These are phyloP conservation scores for Rhinogobio ventralis DNA, from an alignment of 2,797 vertebrate genomes.

Conservation along the genomic window DNA sequence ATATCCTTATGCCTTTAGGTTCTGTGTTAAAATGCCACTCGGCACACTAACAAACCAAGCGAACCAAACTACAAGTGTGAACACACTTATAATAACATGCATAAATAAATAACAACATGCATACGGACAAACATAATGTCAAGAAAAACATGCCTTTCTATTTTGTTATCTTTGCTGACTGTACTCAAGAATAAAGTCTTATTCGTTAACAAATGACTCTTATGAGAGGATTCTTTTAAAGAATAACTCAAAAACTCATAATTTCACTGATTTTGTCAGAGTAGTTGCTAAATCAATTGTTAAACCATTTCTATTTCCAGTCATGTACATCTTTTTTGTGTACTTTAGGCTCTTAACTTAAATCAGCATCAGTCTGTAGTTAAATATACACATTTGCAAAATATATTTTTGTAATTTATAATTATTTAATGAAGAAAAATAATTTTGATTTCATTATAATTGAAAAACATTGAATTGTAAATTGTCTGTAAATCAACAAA, in stretches of 20 bases:
- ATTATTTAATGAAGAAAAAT: not conserved
- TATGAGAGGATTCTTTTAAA: not conserved
- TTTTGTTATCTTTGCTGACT: not conserved
- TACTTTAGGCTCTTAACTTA: not conserved
- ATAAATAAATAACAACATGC: no score
- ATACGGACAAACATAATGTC: not conserved
- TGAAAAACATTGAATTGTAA: not conserved
- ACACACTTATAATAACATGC: no score
- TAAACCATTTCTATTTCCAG: not conserved
- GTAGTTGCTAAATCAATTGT: not conserved
- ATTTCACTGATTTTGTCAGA: not conserved
- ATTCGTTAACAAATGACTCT: not conserved
- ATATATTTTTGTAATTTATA: not conserved
- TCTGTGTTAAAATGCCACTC: no score
- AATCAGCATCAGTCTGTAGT: not conserved
- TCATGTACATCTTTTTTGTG: not conserved
- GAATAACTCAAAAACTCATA: not conserved
- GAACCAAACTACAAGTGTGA: no score
- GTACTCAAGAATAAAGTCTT: not conserved
- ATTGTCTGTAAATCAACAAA: not conserved
- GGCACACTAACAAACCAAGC: no score
- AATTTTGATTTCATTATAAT: not conserved
- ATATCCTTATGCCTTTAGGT: no score
- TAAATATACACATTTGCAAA: not conserved
- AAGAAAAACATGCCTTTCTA: not conserved